Percentiles rank a stretch among this genome's conserved stretches.
Conservation (phyloP, 1,140 invertebrate genomes). For the Drosophila repletoides region DNA sequence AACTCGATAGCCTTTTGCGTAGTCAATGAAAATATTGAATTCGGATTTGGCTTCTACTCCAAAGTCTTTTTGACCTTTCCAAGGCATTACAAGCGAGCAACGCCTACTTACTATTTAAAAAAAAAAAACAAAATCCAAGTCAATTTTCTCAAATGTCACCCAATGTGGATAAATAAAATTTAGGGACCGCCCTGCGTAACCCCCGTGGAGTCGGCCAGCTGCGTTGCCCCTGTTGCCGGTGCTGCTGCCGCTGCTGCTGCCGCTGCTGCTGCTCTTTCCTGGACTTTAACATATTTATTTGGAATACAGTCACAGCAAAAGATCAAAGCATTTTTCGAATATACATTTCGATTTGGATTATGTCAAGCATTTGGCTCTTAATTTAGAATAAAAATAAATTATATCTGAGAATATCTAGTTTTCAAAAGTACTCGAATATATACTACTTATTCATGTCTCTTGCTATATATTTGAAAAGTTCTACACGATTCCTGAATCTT, state of each 20-base stretch:
- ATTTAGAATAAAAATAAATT: constrained; percentile 7
- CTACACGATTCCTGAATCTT: too few relatives aligned
- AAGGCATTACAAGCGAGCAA: constrained; percentile 11
- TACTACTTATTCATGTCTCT: too few relatives aligned
- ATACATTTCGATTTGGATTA: too few relatives aligned
- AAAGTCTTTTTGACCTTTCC: constrained; percentile 20
- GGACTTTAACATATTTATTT: constrained; percentile 42
- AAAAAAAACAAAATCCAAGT: background rate
- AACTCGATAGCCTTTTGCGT: constrained; percentile 29
- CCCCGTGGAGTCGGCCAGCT: constrained; percentile 48
- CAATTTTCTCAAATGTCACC: constrained; percentile 56
- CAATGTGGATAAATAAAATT: constrained; percentile 51
- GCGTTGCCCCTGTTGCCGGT: too few relatives aligned
- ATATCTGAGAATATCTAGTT: too few relatives aligned
- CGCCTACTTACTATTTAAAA: constrained; percentile 58
- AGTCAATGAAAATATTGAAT: constrained; percentile 74
- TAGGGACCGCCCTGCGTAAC: constrained; percentile 11
- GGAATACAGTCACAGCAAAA: constrained; percentile 16
- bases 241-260: constrained; percentile 1
- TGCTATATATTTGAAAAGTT: too few relatives aligned
- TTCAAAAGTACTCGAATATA: too few relatives aligned
- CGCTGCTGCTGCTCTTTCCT: constrained; percentile 13
- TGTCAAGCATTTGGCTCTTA: too few relatives aligned
- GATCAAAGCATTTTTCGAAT: constrained; percentile 8
- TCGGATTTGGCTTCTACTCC: constrained; percentile 22